These are phyloP conservation scores for Zaprionus lineosus DNA, from an alignment of 2,888 invertebrate species.

Conservation along the genomic window DNA sequence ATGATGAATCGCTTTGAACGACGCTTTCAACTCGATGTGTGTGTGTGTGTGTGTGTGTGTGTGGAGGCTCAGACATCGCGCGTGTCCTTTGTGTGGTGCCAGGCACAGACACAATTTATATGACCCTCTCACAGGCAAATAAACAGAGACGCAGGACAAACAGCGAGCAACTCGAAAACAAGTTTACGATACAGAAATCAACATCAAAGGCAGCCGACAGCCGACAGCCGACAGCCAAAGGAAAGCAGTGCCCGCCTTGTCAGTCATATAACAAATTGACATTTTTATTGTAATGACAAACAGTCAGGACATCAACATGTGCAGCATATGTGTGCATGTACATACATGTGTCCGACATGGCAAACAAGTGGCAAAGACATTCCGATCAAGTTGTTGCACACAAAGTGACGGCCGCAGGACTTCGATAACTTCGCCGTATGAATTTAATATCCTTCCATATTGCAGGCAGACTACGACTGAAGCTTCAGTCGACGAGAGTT, in stretches of 20 bases:
- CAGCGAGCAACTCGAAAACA: constrained; percentile 6
- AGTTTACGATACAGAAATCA: constrained; percentile 46
- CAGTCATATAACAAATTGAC: constrained; percentile 71
- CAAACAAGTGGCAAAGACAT: no score
- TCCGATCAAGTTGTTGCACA: no score
- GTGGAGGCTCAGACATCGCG: not conserved
- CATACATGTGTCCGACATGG: no score
- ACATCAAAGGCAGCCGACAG: constrained; percentile 64
- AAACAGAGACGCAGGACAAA: constrained; percentile 21
- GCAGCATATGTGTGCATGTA: no score
- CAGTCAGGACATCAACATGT: constrained; percentile 63
- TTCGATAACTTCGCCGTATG: no score
- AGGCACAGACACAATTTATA: constrained; percentile 44
- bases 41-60: not conserved
- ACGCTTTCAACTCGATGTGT: no score
- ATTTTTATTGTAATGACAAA: constrained; percentile 73
- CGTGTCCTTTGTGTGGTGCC: constrained; percentile 37
- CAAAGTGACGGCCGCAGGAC: no score
- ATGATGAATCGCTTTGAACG: no score
- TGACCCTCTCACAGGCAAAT: constrained; percentile 20
- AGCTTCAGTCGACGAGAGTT: no score
- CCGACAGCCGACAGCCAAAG: no score
- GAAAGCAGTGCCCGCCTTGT: constrained; percentile 58
- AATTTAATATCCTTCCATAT: no score
- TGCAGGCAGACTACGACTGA: no score